Base-by-base conservation (phyloP, 2,113 vertebrate species). In the Sula dactylatra region DNA sequence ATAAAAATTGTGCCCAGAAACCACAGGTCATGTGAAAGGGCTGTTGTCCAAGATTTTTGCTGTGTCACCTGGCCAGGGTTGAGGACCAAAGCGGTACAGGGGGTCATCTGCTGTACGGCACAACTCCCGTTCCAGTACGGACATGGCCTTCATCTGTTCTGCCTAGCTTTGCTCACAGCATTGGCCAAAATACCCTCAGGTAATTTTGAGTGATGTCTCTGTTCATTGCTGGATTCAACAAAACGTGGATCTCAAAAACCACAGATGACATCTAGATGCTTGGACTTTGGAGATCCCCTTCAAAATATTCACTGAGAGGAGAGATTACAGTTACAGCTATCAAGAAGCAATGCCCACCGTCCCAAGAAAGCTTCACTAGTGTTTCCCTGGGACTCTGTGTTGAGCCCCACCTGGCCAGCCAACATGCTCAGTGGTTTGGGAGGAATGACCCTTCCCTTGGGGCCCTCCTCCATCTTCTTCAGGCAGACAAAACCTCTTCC, bases 41-140 rank as follows among this genome's bases (percentile, higher is more conserved):
- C 14, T 78, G 65, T 34, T 67, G 50, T 27, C 19, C 1, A 2
- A 66, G 40, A 49, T 29, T 52, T 86, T 66, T 87, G 8, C 47
- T 67, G 42, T 17, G 12, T 32, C 38, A 56, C 61, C 27, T n/a
- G 36, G 14, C 14, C 20, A 62, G 40, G 42, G 32, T 50, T 55
- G 47, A 65, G 70, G 36, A 50, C 15, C 25, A 55, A 77, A 61
- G 27, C 31, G 10, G 16, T 36, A 26, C 10, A 42, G 21, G 7
- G 38, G 22, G 27, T 44, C 2, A 3, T 16, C 13, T 18, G 14
- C 52, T 3, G 0, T 34, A 74, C 0, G 1, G 13, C 74, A 64
- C 49, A 58, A 34, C n/a, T 29, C 54, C 55, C 1, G 0, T 22
- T 74, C 27, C 15, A 9, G 15, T 13, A 29, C 0, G 10, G 29